Base-by-base conservation (phyloP, 1,140 invertebrate species). In the Yoshiicerus persimilis region DNA sequence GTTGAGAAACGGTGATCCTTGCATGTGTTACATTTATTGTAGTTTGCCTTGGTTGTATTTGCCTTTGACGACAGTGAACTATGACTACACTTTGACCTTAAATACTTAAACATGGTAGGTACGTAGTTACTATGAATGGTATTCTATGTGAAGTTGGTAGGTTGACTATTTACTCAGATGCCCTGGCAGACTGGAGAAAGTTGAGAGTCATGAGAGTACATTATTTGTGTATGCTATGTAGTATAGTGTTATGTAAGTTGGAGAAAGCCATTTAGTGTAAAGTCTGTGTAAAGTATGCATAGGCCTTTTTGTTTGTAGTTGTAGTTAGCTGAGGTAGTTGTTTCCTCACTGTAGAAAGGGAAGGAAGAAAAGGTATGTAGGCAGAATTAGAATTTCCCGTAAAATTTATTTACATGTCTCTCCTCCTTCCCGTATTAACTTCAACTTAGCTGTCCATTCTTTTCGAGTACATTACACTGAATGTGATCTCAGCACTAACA, bases 391-490 rank as follows among this genome's bases (percentile, higher is more conserved):
- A 80, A 36, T 80, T 80, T 34, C 75, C 20, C 32, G 36, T 30
- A 5, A 80, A 80, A 80, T 80, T 80, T 80, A 80, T 80, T 80
- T 80, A 34, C 34, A 80, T 80, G 11, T 80, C 75, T 80, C 75
- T 34, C 32, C 32, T 32, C 70, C 75, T 80, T 36, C 32, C 38
- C 34, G 34, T 80, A 38, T 80, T 80, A 34, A n/a, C 34, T 38
- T 80, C 75, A 80, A 80, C 27, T 80, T 80, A 80, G 32, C 66
- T 30, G 66, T 70, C 66, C 30, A 30, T 30, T 36, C 75, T 80
- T 80, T 80, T 80, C 4, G 38, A 80, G 34, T 36, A 38, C 32
- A 38, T 36, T 70, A 30, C 25, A 70, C 13, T 11, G 64, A 30
- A 70, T 70, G 64, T 30, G 25, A 70, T 70, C 23, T 70, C n/a